A percentile compares a stretch with the other conserved stretches of the same genome.
phyloP scores from a whole-genome alignment of 2,113 vertebrate species.

The Sterna hirundo region DNA sequence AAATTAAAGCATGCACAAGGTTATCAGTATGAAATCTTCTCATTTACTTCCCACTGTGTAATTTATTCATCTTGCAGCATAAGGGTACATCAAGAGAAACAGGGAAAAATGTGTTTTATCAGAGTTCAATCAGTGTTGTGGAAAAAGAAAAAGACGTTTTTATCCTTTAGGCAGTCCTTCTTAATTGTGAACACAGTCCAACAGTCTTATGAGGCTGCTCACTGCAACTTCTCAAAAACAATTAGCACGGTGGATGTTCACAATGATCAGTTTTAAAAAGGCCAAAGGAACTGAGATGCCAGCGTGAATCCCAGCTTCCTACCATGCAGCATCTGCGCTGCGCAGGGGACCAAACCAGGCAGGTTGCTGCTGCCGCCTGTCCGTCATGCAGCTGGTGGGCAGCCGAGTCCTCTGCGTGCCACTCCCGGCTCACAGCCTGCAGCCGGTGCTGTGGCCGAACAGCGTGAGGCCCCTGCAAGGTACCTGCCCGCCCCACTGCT shows the following conservation, averaged over 20 bases:
- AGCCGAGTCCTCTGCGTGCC: background rate
- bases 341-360: background rate
- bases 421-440: background rate
- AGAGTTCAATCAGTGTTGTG: constrained; percentile 2
- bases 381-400: background rate
- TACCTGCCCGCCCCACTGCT: background rate
- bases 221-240: background rate
- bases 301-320: background rate
- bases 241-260: background rate
- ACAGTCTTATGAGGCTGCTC: background rate
- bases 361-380: background rate
- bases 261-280: background rate
- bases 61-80: constrained; percentile 65
- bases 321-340: background rate
- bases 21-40: constrained; percentile 47
- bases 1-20: background rate
- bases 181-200: background rate
- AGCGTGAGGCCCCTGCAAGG: accelerated
- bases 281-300: background rate
- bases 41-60: constrained; percentile 44
- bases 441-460: background rate
- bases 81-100: constrained; percentile 37
- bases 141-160: constrained; percentile 19
- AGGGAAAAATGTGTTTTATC: constrained; percentile 10
- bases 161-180: constrained; percentile 20